These are phyloP conservation scores for Dallia pectoralis DNA, from an alignment of 2,797 vertebrate genomes.

Conservation along the genomic window DNA sequence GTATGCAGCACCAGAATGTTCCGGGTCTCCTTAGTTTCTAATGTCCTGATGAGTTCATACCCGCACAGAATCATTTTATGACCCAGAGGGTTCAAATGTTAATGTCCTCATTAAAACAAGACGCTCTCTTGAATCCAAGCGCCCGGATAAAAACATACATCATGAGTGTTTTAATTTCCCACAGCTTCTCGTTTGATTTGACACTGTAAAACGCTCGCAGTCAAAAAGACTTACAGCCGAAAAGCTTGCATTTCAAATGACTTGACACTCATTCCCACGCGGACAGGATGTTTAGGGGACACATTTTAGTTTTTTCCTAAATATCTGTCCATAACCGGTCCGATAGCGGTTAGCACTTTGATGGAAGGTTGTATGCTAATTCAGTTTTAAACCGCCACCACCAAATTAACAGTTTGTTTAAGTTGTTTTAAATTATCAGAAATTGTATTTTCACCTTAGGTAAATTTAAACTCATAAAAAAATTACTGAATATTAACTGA, in stretches of 20 bases:
- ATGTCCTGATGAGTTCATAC: constrained; percentile 58
- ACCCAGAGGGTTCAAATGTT: constrained; percentile 60
- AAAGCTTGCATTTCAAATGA: constrained; percentile 14
- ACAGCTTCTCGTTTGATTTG: constrained; percentile 30
- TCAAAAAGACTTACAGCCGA: constrained; percentile 3
- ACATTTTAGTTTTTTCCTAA: background rate
- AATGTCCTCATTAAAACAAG: constrained; percentile 66
- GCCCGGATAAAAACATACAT: constrained; percentile 46
- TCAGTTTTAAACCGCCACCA: background rate
- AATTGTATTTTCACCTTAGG: too few relatives aligned
- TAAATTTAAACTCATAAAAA: too few relatives aligned
- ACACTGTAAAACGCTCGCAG: background rate
- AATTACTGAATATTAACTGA: too few relatives aligned
- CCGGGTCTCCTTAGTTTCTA: constrained; percentile 39
- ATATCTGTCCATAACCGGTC: background rate
- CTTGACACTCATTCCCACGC: constrained; percentile 13
- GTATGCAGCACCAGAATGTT: constrained; percentile 16
- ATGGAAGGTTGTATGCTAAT: background rate
- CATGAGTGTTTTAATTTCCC: constrained; percentile 50
- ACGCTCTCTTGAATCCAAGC: constrained; percentile 52
- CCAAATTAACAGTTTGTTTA: background rate
- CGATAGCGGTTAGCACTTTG: background rate
- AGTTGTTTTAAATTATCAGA: too few relatives aligned
- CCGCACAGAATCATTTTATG: constrained; percentile 49
- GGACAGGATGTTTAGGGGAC: background rate